Percentiles rank a stretch among this genome's conserved stretches.
phyloP scores from a whole-genome alignment of 2,113 vertebrate genomes.

The Edolisoma coerulescens region DNA sequence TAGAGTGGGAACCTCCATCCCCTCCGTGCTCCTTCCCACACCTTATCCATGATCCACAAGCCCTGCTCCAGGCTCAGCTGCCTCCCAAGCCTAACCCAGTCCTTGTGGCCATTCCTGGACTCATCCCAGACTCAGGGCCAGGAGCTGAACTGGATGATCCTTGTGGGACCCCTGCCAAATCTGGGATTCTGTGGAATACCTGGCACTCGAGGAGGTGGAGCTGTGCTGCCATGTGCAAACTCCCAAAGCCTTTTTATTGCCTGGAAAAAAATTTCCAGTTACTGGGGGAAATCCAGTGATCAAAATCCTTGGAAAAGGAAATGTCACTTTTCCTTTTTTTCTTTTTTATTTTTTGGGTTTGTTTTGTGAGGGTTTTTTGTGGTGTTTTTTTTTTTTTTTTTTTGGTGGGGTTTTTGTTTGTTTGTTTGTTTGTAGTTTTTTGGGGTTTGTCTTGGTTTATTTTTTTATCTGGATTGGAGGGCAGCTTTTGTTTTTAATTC shows the following conservation, averaged over 20 bases:
- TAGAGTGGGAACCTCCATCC: background rate
- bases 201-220: background rate
- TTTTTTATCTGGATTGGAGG: background rate
- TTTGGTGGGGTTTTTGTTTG: background rate
- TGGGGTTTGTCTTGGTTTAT: background rate
- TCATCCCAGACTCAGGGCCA: background rate
- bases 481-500: too few species aligned
- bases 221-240: background rate
- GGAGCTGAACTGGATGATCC: background rate
- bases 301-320: background rate
- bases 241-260: background rate
- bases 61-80: background rate
- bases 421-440: too few species aligned
- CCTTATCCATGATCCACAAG: background rate
- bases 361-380: background rate
- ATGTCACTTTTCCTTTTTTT: background rate
- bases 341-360: background rate
- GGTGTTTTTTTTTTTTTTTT: background rate
- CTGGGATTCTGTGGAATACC: background rate
- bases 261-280: background rate
- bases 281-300: background rate
- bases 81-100: background rate
- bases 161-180: too few species aligned
- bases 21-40: background rate
- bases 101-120: background rate